Evolutionary conservation across 2,113 vertebrate genomes (phyloP), one percentile per base, ranked within the genome.

Genomic region (Lagenorhynchus albirostris): DNA sequence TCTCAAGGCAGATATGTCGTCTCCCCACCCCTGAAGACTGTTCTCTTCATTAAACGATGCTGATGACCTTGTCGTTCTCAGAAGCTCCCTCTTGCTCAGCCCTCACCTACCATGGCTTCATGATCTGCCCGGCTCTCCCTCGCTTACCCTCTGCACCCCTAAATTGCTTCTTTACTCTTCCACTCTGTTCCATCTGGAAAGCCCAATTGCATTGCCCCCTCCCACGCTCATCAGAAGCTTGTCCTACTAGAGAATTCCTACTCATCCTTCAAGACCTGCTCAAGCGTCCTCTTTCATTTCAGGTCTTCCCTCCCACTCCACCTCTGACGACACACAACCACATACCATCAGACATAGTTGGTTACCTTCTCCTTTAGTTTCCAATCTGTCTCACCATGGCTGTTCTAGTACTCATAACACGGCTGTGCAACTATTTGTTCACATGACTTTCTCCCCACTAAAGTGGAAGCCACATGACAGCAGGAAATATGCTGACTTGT

Each of bases 351-450:
- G 50, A 65, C n/a, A 2, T 4, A 3, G 20, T 0, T 2, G 31
- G 7, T 67, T 44, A 2, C 18, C 17, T 44, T 62, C 71, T 36
- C 47, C n/a, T 26, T 55, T 15, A 29, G 33, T 74, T 89, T 23
- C 71, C 5, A 0, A 10, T 10, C 55, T 63, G 13, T 38, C 25
- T 50, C 13, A 0, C 63, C 13, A 1, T 4, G 36, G 62, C 26
- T 6, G 0, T 55, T 17, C 36, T 7, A 26, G 47, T 26, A 10
- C 63, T 62, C 7, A 0, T 2, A 5, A 50, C 20, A 4, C 31
- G 4, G 41, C 8, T 1, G 21, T 11, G 2, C 8, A n/a, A 31
- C 25, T 3, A 21, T 62, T 44, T 11, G 12, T 11, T 79, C 63
- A 1, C 14, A 2, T 14, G 26, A 17, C 88, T 84, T 86, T 47